These are phyloP conservation scores for Danio albolineatus DNA, from an alignment of 2,797 vertebrate genomes.

Conservation along the genomic window DNA sequence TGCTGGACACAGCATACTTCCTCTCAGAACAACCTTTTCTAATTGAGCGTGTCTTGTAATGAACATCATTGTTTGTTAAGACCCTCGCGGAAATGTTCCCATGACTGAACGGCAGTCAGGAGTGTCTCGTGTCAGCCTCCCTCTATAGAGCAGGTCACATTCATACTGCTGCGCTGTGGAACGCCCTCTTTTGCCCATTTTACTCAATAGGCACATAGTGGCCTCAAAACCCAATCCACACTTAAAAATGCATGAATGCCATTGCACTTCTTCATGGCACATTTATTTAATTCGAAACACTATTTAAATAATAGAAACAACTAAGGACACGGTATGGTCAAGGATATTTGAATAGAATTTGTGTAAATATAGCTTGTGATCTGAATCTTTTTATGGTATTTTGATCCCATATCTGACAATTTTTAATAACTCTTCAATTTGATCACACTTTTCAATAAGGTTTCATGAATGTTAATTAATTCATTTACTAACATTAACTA, in stretches of 20 bases:
- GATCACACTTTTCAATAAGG: too few species aligned
- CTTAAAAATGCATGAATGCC: not conserved
- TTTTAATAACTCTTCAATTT: too few species aligned
- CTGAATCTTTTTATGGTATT: too few species aligned
- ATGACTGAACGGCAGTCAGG: constrained; percentile 2
- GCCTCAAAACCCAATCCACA: not conserved
- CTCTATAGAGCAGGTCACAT: not conserved
- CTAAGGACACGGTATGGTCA: too few species aligned
- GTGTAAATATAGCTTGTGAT: too few species aligned
- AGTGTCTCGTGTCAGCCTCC: constrained; percentile 3
- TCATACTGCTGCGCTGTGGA: not conserved
- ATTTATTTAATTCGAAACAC: too few species aligned
- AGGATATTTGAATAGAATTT: too few species aligned
- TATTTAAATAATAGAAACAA: too few species aligned
- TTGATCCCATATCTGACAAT: too few species aligned
- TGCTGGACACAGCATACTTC: not conserved
- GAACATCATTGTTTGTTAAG: not conserved
- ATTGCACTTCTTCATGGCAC: too few species aligned
- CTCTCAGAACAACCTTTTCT: not conserved
- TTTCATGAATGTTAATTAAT: too few species aligned
- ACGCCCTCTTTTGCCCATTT: constrained; percentile 43
- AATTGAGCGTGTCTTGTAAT: not conserved
- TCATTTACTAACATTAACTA: too few species aligned
- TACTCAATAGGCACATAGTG: not conserved
- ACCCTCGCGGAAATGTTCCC: not conserved